These are phyloP conservation scores for Decapterus maruadsi DNA, from an alignment of 2,797 vertebrate species.

Conservation along the genomic window DNA sequence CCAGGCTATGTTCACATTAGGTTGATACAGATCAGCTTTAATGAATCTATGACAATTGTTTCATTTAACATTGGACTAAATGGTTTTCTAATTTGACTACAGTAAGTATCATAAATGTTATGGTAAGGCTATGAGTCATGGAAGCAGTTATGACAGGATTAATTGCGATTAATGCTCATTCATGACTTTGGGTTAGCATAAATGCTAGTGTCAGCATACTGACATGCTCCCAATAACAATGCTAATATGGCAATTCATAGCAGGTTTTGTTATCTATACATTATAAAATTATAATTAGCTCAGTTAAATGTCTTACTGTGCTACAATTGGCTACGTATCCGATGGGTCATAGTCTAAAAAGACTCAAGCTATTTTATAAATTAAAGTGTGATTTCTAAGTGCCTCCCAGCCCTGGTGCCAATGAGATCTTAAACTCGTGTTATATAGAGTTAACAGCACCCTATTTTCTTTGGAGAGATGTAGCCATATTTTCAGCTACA, in stretches of 20 bases:
- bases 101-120: not conserved
- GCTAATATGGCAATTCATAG: not conserved
- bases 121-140: not conserved
- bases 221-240: not conserved
- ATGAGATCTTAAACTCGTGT: not conserved
- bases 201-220: not conserved
- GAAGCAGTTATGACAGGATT: no score
- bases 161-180: no score
- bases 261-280: no score
- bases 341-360: not conserved
- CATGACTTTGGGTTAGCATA: not conserved
- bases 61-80: not conserved
- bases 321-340: not conserved
- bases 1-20: not conserved
- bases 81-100: no score
- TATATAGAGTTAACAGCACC: conserved; percentile 1
- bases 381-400: conserved; percentile 8
- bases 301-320: not conserved
- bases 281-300: no score
- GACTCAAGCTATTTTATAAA: not conserved
- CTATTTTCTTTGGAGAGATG: not conserved
- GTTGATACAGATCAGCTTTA: not conserved
- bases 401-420: not conserved
- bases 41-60: not conserved
- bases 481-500: conserved; percentile 18